Evolutionary conservation across 2,113 vertebrate genomes (phyloP).

Genomic region (Eptatretus burgeri): DNA sequence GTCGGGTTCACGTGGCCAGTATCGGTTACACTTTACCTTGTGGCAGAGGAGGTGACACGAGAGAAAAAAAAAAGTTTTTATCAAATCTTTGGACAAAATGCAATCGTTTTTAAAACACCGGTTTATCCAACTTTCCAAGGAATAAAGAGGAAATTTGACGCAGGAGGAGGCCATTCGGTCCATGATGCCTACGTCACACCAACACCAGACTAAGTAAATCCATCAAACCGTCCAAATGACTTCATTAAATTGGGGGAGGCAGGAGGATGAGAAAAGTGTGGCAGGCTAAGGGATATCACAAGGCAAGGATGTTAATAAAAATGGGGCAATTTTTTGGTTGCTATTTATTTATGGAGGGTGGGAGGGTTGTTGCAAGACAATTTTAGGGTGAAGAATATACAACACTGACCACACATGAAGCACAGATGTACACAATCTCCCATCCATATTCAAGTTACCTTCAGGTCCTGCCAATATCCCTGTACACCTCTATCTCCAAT

Average conservation of each 20-base stretch:
- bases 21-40: conserved; percentile 90
- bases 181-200: too few relatives aligned
- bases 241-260: background rate
- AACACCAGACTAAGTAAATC: background rate
- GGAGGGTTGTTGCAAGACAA: background rate
- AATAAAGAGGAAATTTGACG: background rate
- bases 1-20: conserved; percentile 60
- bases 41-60: conserved; percentile 11
- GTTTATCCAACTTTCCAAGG: background rate
- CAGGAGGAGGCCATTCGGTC: too few relatives aligned
- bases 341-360: background rate
- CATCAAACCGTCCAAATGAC: conserved; percentile 7
- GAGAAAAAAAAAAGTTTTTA: background rate
- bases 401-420: too few relatives aligned
- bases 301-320: conserved; percentile 6
- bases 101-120: too few relatives aligned
- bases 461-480: too few relatives aligned
- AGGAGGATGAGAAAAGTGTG: too few relatives aligned
- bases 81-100: too few relatives aligned
- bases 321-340: background rate
- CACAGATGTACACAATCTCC: too few relatives aligned
- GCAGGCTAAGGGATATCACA: background rate
- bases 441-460: too few relatives aligned
- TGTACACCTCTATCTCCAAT: too few relatives aligned
- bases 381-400: too few relatives aligned